Percentiles rank a stretch among this genome's conserved stretches.
phyloP scores from a whole-genome alignment of 2,888 invertebrate genomes.

The Euphydryas editha region DNA sequence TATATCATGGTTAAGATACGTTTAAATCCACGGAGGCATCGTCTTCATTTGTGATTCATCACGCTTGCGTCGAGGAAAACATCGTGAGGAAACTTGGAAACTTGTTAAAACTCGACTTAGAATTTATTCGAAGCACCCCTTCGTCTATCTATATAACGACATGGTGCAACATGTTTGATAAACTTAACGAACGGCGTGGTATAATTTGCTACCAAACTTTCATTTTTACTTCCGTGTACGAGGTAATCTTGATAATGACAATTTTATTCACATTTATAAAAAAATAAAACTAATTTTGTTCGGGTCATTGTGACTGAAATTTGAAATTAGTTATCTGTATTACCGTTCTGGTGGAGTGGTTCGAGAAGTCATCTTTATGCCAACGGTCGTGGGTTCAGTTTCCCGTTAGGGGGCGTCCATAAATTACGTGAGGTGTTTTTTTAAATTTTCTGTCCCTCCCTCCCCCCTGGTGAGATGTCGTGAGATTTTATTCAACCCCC shows the following conservation, averaged over 20 bases:
- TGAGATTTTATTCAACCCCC: no score
- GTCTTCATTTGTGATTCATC: slow-evolving; percentile 6
- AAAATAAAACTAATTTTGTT: background rate
- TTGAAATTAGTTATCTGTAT: no score
- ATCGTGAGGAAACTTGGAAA: background rate
- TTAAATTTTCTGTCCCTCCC: no score
- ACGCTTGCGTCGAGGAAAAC: slow-evolving; percentile 6
- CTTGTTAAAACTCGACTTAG: slow-evolving; percentile 12
- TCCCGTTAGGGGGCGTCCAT: no score
- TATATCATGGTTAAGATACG: background rate
- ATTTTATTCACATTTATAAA: background rate
- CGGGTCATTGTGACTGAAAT: no score
- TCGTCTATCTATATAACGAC: background rate
- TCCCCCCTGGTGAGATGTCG: no score
- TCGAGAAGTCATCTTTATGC: no score
- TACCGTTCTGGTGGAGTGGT: no score
- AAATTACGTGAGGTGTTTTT: no score
- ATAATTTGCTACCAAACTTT: background rate
- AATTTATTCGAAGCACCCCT: background rate
- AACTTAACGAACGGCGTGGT: background rate
- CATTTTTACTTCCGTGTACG: background rate
- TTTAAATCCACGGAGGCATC: background rate
- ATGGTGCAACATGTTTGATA: background rate
- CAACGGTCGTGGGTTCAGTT: no score
- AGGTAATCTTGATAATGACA: background rate